Percentiles rank a stretch among this genome's conserved stretches.
Evolutionary conservation across 2,888 invertebrate species (phyloP).

Genomic region (Anarsia innoxiella): DNA sequence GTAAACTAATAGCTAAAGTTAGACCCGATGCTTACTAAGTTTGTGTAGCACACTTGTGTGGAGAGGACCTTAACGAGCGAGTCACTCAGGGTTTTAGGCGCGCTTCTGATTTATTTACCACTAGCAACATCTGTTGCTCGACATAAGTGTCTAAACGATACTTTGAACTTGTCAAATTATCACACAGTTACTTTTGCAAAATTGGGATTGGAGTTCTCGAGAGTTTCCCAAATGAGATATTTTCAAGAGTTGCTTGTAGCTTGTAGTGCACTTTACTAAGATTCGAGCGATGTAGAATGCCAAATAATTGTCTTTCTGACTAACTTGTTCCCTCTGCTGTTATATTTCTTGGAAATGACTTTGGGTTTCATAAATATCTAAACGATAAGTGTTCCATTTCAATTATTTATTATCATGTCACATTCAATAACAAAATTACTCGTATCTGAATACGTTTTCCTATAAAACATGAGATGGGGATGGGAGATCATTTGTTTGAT

Average conservation of each 20-base stretch:
- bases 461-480: too few species aligned
- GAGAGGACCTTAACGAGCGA: conserved; percentile 47
- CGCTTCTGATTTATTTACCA: conserved; percentile 55
- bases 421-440: too few species aligned
- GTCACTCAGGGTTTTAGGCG: conserved; percentile 51
- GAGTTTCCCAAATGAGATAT: conserved; percentile 26
- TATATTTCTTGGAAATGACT: too few species aligned
- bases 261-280: too few species aligned
- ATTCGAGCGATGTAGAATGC: too few species aligned
- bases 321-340: too few species aligned
- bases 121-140: conserved; percentile 55
- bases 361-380: too few species aligned
- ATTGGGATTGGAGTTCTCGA: conserved; percentile 25
- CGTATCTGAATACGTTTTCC: too few species aligned
- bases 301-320: too few species aligned
- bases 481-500: too few species aligned
- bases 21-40: conserved; percentile 32
- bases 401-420: too few species aligned
- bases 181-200: conserved; percentile 42
- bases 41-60: conserved; percentile 31
- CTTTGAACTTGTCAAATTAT: conserved; percentile 68
- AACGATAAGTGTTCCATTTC: too few species aligned
- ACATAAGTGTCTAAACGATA: conserved; percentile 56
- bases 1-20: conserved; percentile 41
- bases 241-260: conserved; percentile 19